These are phyloP conservation scores for Notodonta dromedarius DNA, from an alignment of 2,888 invertebrate genomes.

Conservation along the genomic window DNA sequence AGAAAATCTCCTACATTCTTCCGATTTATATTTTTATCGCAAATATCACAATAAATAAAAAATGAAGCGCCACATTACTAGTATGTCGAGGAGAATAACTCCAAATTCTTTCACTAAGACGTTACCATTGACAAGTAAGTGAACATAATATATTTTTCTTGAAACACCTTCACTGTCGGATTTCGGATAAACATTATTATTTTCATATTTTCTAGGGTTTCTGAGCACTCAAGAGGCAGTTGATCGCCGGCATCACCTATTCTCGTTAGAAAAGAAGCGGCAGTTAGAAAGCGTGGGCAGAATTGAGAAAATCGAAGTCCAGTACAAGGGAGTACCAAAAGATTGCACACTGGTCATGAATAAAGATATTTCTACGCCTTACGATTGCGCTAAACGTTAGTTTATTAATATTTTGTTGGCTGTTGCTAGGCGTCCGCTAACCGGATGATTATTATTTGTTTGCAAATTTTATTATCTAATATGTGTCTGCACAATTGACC, in stretches of 20 bases:
- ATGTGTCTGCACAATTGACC: too few species aligned
- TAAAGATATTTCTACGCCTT: slow-evolving; percentile 95
- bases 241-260: slow-evolving; percentile 87
- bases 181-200: background rate
- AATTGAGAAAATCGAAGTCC: slow-evolving; percentile 95
- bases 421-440: too few species aligned
- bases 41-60: slow-evolving; percentile 12
- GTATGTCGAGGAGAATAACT: slow-evolving; percentile 50
- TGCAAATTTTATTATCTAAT: too few species aligned
- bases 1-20: background rate
- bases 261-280: slow-evolving; percentile 89
- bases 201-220: slow-evolving; percentile 59
- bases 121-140: slow-evolving; percentile 51
- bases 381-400: slow-evolving; percentile 95
- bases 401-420: background rate
- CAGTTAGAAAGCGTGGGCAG: slow-evolving; percentile 91
- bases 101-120: slow-evolving; percentile 45
- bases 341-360: slow-evolving; percentile 94
- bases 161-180: background rate
- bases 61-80: slow-evolving; percentile 63
- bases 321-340: slow-evolving; percentile 90
- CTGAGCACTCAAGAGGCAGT: slow-evolving; percentile 80
- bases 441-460: too few species aligned
- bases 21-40: background rate
- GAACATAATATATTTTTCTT: background rate